phyloP scores from a whole-genome alignment of 2,888 invertebrate species.

The Lymantria monacha region DNA sequence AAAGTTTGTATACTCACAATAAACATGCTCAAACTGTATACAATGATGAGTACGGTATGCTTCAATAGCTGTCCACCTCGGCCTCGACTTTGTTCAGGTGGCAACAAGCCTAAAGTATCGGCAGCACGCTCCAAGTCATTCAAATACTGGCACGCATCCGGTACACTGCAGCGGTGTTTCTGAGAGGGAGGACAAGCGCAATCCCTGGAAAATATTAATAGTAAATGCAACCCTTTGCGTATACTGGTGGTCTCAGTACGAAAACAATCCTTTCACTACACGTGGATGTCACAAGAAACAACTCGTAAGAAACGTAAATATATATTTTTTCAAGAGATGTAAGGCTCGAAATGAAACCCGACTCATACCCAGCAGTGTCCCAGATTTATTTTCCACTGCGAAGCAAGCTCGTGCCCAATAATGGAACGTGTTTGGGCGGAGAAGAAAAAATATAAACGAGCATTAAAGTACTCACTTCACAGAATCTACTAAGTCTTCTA shows the following conservation, averaged over 20 bases:
- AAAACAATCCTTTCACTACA: too few relatives aligned
- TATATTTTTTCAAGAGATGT: too few relatives aligned
- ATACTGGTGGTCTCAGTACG: too few relatives aligned
- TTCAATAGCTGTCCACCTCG: slow-evolving; percentile 86
- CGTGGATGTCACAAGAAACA: too few relatives aligned
- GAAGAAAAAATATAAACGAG: not conserved
- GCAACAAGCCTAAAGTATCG: slow-evolving; percentile 59
- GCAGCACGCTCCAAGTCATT: slow-evolving; percentile 64
- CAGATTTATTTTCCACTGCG: too few relatives aligned
- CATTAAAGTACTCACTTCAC: slow-evolving; percentile 40
- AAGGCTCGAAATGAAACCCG: too few relatives aligned
- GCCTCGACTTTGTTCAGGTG: slow-evolving; percentile 63
- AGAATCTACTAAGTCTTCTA: slow-evolving; percentile 81
- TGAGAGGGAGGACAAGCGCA: slow-evolving; percentile 66
- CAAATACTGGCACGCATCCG: slow-evolving; percentile 54
- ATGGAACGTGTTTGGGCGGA: too few relatives aligned
- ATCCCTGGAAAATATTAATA: slow-evolving; percentile 36
- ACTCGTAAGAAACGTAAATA: too few relatives aligned
- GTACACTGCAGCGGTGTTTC: slow-evolving; percentile 44
- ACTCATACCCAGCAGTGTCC: too few relatives aligned
- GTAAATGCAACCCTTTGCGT: too few relatives aligned
- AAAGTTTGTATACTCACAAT: slow-evolving; percentile 84
- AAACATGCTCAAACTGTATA: slow-evolving; percentile 93
- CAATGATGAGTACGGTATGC: slow-evolving; percentile 91
- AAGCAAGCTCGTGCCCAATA: too few relatives aligned